Base-by-base conservation (phyloP, 53 echinoderm and acorn worm genomes). In the Holothuria leucospilota region DNA sequence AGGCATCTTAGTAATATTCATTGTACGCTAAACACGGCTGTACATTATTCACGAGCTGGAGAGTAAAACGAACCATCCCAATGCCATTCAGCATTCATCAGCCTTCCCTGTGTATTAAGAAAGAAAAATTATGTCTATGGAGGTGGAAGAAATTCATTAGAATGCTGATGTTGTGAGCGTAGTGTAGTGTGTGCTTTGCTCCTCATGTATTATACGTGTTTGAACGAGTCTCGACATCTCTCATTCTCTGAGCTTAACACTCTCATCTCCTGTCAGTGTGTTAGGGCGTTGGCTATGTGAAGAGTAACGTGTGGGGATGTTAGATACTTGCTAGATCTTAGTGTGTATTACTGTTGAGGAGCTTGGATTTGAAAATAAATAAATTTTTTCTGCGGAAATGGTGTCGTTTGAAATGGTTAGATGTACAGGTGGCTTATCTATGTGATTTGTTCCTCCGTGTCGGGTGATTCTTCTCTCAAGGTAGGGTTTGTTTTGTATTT, bases 381-480 rank as follows among this genome's bases (percentile, higher is more conserved):
- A 8, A 56, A 16, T 30, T 56, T 80, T 80, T 59, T 59, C 28
- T 34, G 59, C 56, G 80, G 80, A 62, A 28, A 20, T 61, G 27
- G 59, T 28, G 26, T 4, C 15, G 5, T 80, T 80, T 24, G 61
- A 61, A 62, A 59, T 80, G 61, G 56, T 26, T 80, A 80, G 80
- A 80, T 80, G 80, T 80, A 80, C 80, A 80, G 56, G 80, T 80
- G 80, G 80, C 80, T 80, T n/a, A 61, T 80, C 25, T 80, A 80
- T 80, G 80, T 80, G 61, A 80, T 80, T 39, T 80, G 80, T 61
- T 80, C 80, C 80, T 80, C 80, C 56, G 80, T 80, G 80, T 80
- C 80, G 56, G 80, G 59, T 58, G 80, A 59, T n/a, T 16, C 80
- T 60, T 60, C 80, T 39, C 25, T 80, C 29, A 80, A 80, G 80